phyloP scores from a whole-genome alignment of 2,888 invertebrate genomes.

The Eudasyphora cyanicolor region DNA sequence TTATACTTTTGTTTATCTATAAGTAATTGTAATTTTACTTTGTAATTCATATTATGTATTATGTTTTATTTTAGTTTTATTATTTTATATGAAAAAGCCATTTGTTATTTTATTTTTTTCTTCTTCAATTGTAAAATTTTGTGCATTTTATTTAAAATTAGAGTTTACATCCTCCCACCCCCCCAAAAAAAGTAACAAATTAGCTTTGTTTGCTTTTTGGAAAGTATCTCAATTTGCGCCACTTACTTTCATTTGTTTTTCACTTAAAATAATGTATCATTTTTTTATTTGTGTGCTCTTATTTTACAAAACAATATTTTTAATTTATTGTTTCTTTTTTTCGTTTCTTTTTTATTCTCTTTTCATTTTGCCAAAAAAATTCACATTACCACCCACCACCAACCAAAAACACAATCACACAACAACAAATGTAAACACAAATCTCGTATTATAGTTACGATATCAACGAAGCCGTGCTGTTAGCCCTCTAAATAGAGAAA shows the following conservation, averaged over 20 bases:
- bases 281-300: no score
- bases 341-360: conserved; percentile 65
- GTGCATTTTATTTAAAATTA: conserved; percentile 66
- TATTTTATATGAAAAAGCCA: neutral
- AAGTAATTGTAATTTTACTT: conserved; percentile 18
- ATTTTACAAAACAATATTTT: conserved; percentile 2
- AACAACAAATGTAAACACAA: conserved; percentile 57
- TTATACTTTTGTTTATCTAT: neutral
- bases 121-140: conserved; percentile 56
- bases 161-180: conserved; percentile 46
- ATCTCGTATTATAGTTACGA: conserved; percentile 74
- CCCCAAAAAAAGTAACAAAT: conserved; percentile 52
- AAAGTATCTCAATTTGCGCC: conserved; percentile 6
- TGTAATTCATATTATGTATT: neutral
- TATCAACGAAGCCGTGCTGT: conserved; percentile 79
- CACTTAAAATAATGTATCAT: neutral
- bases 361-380: conserved; percentile 66
- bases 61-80: conserved; percentile 10
- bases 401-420: conserved; percentile 18
- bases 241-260: conserved; percentile 2
- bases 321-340: conserved; percentile 45
- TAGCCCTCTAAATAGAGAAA: conserved; percentile 75
- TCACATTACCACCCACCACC: conserved; percentile 45
- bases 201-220: conserved; percentile 60
- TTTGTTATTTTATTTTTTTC: conserved; percentile 9